phyloP scores from a whole-genome alignment of 2,888 invertebrate genomes.

The Eupithecia exiguata region DNA sequence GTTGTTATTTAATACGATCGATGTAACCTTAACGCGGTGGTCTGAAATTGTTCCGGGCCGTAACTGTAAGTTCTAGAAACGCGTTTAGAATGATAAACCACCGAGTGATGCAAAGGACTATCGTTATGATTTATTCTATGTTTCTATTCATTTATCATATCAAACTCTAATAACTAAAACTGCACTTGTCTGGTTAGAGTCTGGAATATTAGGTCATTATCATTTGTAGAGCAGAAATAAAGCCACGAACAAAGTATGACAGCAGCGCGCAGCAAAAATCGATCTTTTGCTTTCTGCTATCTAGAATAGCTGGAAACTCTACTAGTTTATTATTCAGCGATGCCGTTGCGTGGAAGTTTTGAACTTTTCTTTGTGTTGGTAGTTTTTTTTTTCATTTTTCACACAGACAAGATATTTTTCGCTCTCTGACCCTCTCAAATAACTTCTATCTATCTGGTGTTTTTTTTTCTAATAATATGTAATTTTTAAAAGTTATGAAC shows the following conservation, averaged over 20 bases:
- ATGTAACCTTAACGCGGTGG: background rate
- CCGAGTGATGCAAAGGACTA: background rate
- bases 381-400: background rate
- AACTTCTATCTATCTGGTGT: background rate
- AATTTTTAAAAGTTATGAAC: background rate
- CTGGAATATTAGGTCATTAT: constrained; percentile 24
- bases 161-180: background rate
- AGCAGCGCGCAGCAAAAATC: constrained; percentile 25
- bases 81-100: background rate
- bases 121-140: background rate
- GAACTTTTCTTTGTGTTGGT: background rate
- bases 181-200: constrained; percentile 16
- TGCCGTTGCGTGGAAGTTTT: constrained; percentile 13
- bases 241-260: constrained; percentile 18
- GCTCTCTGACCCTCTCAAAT: background rate
- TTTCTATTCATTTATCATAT: background rate
- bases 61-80: background rate
- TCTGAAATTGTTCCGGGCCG: background rate
- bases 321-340: constrained; percentile 25
- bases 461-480: background rate
- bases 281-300: constrained; percentile 21
- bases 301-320: constrained; percentile 22
- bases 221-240: constrained; percentile 28
- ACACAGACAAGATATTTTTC: background rate
- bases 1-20: background rate